A percentile compares a stretch with the other conserved stretches of the same genome.
Conservation (phyloP, 1,140 invertebrate species). For the Vanessa atalanta region DNA sequence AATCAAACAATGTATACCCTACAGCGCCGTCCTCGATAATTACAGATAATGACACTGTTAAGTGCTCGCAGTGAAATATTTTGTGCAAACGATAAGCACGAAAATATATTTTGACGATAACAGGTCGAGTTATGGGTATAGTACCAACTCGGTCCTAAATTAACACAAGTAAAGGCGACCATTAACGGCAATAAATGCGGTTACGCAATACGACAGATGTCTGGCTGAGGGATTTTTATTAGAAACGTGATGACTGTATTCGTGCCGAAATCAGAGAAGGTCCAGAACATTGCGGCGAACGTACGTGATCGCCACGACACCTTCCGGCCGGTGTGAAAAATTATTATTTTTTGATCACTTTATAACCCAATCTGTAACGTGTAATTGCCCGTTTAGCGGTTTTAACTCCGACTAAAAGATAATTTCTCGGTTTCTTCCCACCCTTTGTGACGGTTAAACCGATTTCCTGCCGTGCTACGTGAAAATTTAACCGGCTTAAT, state of each 20-base stretch:
- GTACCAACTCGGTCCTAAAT: constrained; percentile 50
- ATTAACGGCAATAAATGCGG: constrained; percentile 75
- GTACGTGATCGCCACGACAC: constrained; percentile 71
- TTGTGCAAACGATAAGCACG: constrained; percentile 40
- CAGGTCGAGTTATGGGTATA: constrained; percentile 48
- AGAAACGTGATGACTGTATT: constrained; percentile 73
- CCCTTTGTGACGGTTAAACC: constrained; percentile 74
- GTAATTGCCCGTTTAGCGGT: constrained; percentile 78
- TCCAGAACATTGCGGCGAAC: constrained; percentile 52
- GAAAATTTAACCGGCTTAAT: constrained; percentile 74
- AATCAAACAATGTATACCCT: constrained; percentile 30
- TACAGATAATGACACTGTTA: constrained; percentile 46
- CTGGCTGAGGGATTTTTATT: constrained; percentile 70
- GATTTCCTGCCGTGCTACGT: constrained; percentile 77
- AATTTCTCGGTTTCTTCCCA: constrained; percentile 78
- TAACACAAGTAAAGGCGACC: constrained; percentile 59
- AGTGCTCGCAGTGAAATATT: constrained; percentile 37
- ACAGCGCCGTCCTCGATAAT: constrained; percentile 37
- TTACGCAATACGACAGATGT: constrained; percentile 72
- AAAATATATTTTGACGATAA: constrained; percentile 46
- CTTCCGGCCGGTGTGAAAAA: constrained; percentile 77
- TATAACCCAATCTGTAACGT: constrained; percentile 73
- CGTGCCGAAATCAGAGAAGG: constrained; percentile 63
- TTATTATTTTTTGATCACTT: constrained; percentile 77
- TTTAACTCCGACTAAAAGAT: constrained; percentile 70